Evolutionary conservation across 2,888 invertebrate genomes (phyloP), one percentile per base, ranked within the genome.

Genomic region (Slavum lentiscoides): DNA sequence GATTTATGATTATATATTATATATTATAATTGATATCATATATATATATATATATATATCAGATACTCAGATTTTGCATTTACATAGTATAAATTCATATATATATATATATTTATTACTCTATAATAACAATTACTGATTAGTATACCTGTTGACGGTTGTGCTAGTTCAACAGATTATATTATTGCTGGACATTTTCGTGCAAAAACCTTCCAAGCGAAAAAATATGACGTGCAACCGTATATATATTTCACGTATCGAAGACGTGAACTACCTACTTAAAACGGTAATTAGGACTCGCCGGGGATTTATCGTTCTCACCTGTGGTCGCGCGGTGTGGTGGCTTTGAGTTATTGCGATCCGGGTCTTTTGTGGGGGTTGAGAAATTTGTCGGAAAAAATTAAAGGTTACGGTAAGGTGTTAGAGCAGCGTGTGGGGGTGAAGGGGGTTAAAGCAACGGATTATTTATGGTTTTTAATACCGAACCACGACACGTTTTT

Each of bases 401-500:
- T 80, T 62, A 80, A 80, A 70, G 39, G 77, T 69, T 69, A 53
- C 76, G 6, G 17, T 23, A 19, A 39, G 49, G 43, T 59, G 58
- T 23, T 15, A 13, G 11, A 13, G 39, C 23, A 39, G n/a, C n/a
- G n/a, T n/a, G n/a, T n/a, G 39, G 17, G 7, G 21, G 30, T 4
- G 30, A 30, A 39, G 19, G 53, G 49, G 61, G 61, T 49, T 49
- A 77, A 69, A 69, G 37, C 76, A 23, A 23, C 62, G 77, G 70
- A 70, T 80, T 80, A 80, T 80, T 80, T 80, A 80, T 80, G 77
- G 61, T 70, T 80, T 80, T 80, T 80, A 80, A 80, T 80, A 80
- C 77, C 23, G 39, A 69, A 69, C 68, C 68, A 64, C 70, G 77
- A 80, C 70, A 70, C 70, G 70, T 80, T 70, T 70, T 70, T 80